Conservation (phyloP, 2,113 vertebrate genomes). For the Erpornis zantholeuca region DNA sequence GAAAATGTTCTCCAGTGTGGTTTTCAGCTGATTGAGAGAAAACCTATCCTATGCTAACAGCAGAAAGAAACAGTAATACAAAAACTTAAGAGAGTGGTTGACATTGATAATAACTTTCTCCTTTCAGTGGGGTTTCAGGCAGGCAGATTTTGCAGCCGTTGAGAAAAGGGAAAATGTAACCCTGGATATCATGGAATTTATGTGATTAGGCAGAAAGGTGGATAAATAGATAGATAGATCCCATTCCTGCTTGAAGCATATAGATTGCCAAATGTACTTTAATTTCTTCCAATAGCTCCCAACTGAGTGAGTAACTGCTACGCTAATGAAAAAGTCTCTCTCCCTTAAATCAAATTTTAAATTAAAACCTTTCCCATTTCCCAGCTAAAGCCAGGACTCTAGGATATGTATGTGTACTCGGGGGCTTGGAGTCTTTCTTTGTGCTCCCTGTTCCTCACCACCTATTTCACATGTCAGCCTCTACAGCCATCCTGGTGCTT, state of each 20-base stretch:
- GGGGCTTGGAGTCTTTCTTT: constrained; percentile 13
- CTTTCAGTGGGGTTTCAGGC: not conserved
- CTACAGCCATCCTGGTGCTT: not conserved
- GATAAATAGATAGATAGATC: constrained; percentile 61
- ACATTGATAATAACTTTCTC: not conserved
- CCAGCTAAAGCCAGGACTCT: constrained; percentile 54
- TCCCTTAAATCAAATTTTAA: constrained; percentile 72
- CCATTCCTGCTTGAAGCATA: constrained; percentile 62
- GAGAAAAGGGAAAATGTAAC: constrained; percentile 7
- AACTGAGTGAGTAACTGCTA: constrained; percentile 68
- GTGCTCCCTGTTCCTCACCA: constrained; percentile 7
- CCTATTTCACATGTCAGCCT: not conserved
- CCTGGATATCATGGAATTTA: constrained; percentile 25
- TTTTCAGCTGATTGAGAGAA: not conserved
- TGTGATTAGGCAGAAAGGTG: constrained; percentile 64
- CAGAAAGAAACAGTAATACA: not conserved
- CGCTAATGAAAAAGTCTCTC: constrained; percentile 64
- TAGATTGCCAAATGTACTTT: constrained; percentile 72
- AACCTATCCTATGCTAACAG: not conserved
- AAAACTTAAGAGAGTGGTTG: not conserved
- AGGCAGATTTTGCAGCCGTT: constrained; percentile 3
- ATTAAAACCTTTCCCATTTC: constrained; percentile 73
- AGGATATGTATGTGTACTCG: constrained; percentile 3
- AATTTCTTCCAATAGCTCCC: constrained; percentile 73
- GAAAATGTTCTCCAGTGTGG: not conserved